Evolutionary conservation across 2,888 invertebrate genomes (phyloP), one percentile per base, ranked within the genome.

Genomic region (Masnerella sp.): DNA sequence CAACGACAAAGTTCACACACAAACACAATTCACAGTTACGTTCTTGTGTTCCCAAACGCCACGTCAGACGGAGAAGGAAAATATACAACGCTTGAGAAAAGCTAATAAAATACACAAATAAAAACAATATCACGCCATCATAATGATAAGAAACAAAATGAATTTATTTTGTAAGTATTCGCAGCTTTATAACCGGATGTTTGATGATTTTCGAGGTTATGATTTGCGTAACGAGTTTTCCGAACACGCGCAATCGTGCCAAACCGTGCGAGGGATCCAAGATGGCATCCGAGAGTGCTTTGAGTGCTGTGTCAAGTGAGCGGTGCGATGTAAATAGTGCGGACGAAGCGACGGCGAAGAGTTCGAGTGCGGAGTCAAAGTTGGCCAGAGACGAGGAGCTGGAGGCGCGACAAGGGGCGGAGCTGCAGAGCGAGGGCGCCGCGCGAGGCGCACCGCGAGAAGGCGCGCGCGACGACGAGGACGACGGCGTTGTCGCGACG

Each of bases 251-350:
- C 25, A 38, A 54, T 28, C 54, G 54, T 65, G 70, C 56, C 17
- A 62, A 70, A 70, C 62, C 56, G 54, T 65, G 65, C 62, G 49
- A 43, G 36, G 18, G 54, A 67, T 83, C 80, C 86, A 88, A 88
- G 87, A 88, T 88, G 88, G 88, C 88, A 84, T 87, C 88, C 82
- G 86, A 87, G 82, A 82, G 82, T 82, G 83, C 82, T 83, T 80
- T 79, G 81, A 83, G 83, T 82, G 83, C 85, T 81, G 86, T 86
- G 87, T 87, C 87, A 86, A 85, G 84, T 76, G 85, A 84, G 74
- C 78, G 81, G 76, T 82, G 82, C 83, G 83, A 86, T 87, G 87
- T 86, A 86, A 87, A 87, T 87, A 87, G 80, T 81, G 81, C 72
- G 30, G 30, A 75, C 32, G 56, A 54, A 22, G 47, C 64, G 67